phyloP scores from a whole-genome alignment of 1,140 invertebrate species.

The Melanaphis sacchari region DNA sequence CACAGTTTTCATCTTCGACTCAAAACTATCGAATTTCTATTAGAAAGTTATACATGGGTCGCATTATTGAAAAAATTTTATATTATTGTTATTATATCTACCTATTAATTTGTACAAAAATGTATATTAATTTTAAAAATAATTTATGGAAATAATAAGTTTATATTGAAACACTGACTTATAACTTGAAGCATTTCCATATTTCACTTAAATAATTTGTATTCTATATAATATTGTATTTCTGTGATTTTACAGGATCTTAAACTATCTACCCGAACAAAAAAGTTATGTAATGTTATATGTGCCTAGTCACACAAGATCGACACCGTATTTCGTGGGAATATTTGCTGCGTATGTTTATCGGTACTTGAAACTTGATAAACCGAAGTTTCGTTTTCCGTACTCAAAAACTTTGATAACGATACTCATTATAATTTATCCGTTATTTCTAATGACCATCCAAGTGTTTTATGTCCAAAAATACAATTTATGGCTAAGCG shows the following conservation, averaged over 20 bases:
- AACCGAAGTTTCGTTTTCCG: slow-evolving; percentile 61
- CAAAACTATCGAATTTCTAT: too few relatives aligned
- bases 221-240: not conserved
- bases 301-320: slow-evolving; percentile 63
- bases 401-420: not conserved
- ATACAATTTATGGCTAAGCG: slow-evolving; percentile 39
- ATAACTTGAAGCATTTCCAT: not conserved
- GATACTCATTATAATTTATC: not conserved
- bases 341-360: slow-evolving; percentile 64
- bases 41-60: too few relatives aligned
- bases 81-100: too few relatives aligned
- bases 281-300: slow-evolving; percentile 63
- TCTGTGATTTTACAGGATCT: not conserved
- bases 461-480: slow-evolving; percentile 8
- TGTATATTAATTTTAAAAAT: too few relatives aligned
- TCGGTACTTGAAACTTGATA: slow-evolving; percentile 58
- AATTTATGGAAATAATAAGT: too few relatives aligned
- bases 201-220: not conserved
- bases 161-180: too few relatives aligned
- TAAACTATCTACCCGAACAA: not conserved
- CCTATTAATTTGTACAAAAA: too few relatives aligned
- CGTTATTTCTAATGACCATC: not conserved
- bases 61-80: too few relatives aligned
- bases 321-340: slow-evolving; percentile 65
- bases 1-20: too few relatives aligned